These are phyloP conservation scores for Trochalopteron elliotii DNA, from an alignment of 2,113 vertebrate genomes.

Conservation along the genomic window DNA sequence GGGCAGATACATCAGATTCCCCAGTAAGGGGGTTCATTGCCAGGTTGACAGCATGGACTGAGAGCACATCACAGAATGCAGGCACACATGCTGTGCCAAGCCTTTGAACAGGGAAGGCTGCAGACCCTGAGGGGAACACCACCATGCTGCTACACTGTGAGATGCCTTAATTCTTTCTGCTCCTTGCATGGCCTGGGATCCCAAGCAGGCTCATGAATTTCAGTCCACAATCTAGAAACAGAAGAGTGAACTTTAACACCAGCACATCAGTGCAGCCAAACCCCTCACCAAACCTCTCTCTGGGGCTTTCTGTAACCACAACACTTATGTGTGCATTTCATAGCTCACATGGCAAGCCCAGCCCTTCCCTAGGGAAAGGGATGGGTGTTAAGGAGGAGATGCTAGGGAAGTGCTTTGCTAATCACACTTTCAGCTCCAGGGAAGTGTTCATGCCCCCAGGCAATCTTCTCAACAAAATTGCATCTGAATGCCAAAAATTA, in stretches of 20 bases:
- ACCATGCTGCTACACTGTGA: background rate
- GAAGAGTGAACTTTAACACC: background rate
- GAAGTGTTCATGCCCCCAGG: background rate
- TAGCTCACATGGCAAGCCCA: background rate
- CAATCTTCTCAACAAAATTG: background rate
- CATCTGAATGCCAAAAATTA: background rate
- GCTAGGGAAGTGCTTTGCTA: background rate
- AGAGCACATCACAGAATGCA: background rate
- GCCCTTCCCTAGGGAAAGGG: background rate
- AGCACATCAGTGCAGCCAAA: accelerated
- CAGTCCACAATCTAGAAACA: background rate
- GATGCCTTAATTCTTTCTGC: background rate
- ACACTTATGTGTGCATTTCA: background rate
- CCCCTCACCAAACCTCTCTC: background rate
- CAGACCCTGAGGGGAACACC: background rate
- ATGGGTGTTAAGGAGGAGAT: background rate
- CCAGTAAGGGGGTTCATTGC: background rate
- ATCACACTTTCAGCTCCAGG: background rate
- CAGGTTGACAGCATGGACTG: background rate
- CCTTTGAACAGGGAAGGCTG: background rate
- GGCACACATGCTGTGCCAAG: background rate
- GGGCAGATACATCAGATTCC: background rate
- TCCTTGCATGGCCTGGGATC: background rate
- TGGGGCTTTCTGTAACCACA: background rate
- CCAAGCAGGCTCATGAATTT: background rate